These are phyloP conservation scores for Petrolisthes manimaculis DNA, from an alignment of 2,888 invertebrate genomes.

Conservation along the genomic window DNA sequence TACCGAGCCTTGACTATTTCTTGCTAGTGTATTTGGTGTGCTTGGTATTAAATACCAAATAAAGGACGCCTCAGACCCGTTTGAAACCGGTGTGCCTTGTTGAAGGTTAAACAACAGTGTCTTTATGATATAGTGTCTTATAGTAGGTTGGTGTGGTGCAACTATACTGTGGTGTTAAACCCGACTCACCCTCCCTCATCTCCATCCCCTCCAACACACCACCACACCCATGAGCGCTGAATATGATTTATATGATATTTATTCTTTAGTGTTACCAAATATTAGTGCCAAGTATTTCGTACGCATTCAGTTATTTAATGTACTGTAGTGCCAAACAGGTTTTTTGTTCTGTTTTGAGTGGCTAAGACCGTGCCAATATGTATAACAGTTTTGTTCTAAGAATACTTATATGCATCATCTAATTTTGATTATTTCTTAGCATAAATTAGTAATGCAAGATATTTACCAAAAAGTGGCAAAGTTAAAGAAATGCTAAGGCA, in stretches of 20 bases:
- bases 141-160: constrained; percentile 42
- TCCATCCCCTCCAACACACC: constrained; percentile 33
- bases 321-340: constrained; percentile 62
- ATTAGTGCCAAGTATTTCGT: constrained; percentile 61
- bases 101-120: constrained; percentile 54
- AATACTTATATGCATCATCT: constrained; percentile 18
- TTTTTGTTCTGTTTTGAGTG: constrained; percentile 45
- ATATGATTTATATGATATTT: constrained; percentile 56
- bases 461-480: no score
- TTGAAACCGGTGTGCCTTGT: constrained; percentile 59
- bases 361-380: constrained; percentile 53
- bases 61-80: constrained; percentile 38
- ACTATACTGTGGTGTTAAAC: constrained; percentile 9
- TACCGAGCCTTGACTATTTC: constrained; percentile 34
- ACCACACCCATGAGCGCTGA: constrained; percentile 36
- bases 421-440: no score
- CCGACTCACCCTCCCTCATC: constrained; percentile 29
- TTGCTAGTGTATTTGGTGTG: constrained; percentile 46
- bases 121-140: constrained; percentile 57
- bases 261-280: constrained; percentile 59
- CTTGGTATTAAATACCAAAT: constrained; percentile 46
- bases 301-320: constrained; percentile 53
- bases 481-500: no score
- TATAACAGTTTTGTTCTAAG: constrained; percentile 23
- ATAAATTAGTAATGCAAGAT: no score